Conservation (phyloP, 2,797 vertebrate genomes). For the Pseudochaenichthys georgianus region DNA sequence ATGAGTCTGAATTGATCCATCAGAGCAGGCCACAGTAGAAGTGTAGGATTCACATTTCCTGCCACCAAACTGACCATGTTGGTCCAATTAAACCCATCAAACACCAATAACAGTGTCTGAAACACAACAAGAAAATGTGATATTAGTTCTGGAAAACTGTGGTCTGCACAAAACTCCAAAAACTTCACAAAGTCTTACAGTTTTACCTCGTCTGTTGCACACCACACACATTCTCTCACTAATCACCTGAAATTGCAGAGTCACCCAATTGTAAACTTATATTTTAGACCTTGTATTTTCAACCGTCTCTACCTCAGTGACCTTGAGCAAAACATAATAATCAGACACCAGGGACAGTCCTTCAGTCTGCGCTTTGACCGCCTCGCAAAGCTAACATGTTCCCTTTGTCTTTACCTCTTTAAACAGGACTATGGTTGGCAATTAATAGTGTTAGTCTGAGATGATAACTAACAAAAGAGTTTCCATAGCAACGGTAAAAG, state of each 20-base stretch:
- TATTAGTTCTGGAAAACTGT: background rate
- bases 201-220: constrained; percentile 10
- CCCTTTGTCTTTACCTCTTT: constrained; percentile 42
- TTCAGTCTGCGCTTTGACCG: constrained; percentile 26
- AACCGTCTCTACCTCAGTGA: constrained; percentile 30
- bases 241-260: constrained; percentile 17
- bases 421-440: constrained; percentile 76
- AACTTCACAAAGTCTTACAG: background rate
- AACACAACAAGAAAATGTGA: background rate
- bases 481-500: constrained; percentile 81
- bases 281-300: constrained; percentile 32
- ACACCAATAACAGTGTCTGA: background rate
- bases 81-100: background rate
- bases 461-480: constrained; percentile 76
- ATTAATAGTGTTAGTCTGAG: constrained; percentile 78
- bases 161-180: background rate
- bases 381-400: background rate
- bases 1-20: background rate
- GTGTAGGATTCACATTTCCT: background rate
- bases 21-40: background rate
- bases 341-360: constrained; percentile 11
- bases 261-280: constrained; percentile 37
- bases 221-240: background rate
- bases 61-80: background rate
- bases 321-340: constrained; percentile 24